Conservation (phyloP, 2,888 invertebrate species). For the Theodoxus fluviatilis region DNA sequence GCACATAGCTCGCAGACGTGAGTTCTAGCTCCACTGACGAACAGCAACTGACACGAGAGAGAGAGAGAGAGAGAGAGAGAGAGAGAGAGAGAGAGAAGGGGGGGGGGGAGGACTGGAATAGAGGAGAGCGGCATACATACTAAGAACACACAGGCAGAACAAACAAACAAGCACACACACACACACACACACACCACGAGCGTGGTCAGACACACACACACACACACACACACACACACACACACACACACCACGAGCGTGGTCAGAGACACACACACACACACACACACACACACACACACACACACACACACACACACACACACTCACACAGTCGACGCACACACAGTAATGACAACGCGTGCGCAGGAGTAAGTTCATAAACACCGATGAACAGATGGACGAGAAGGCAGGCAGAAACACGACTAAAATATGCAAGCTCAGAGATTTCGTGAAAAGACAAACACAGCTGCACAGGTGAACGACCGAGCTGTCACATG, state of each 20-base stretch:
- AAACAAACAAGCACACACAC: neutral
- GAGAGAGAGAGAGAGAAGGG: neutral
- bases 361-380: too few species aligned
- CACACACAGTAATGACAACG: too few species aligned
- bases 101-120: neutral
- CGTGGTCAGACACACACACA: slow-evolving; percentile 8
- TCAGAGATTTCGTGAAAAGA: too few species aligned
- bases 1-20: too few species aligned
- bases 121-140: neutral
- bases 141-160: neutral
- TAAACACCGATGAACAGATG: too few species aligned
- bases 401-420: too few species aligned
- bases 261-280: neutral
- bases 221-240: slow-evolving; percentile 16
- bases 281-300: neutral
- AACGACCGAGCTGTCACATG: too few species aligned
- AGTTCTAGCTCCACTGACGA: too few species aligned
- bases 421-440: too few species aligned
- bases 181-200: neutral
- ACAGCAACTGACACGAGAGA: too few species aligned
- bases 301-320: neutral
- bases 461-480: too few species aligned
- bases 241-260: neutral
- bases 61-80: slow-evolving; percentile 4
- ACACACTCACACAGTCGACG: slow-evolving; percentile 9